Conservation (phyloP, 2,888 invertebrate species). For the Caenorhabditis uteleia region DNA sequence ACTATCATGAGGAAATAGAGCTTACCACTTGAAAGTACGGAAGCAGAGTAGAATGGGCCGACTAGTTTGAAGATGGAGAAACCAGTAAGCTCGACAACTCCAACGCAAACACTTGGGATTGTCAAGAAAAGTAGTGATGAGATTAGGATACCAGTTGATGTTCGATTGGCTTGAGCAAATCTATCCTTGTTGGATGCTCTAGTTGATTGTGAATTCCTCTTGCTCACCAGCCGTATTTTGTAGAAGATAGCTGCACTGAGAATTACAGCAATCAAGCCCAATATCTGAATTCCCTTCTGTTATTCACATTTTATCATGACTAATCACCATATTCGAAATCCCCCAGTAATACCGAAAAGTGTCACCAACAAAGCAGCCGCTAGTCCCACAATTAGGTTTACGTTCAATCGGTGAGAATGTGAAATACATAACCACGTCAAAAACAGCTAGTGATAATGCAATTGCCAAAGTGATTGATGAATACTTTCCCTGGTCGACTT, state of each 20-base stretch:
- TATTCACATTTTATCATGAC: neutral
- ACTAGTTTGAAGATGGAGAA: conserved; percentile 25
- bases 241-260: neutral
- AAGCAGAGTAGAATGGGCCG: conserved; percentile 30
- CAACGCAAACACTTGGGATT: conserved; percentile 24
- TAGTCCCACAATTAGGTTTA: conserved; percentile 20
- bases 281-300: neutral
- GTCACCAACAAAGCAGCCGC: conserved; percentile 31
- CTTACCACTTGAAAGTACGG: conserved; percentile 26
- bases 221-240: neutral
- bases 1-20: neutral
- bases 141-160: conserved; percentile 18
- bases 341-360: conserved; percentile 29
- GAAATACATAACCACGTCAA: conserved; percentile 18
- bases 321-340: conserved; percentile 28
- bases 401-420: conserved; percentile 7
- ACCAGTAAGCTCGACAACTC: conserved; percentile 25
- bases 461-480: conserved; percentile 1
- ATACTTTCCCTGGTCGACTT: conserved; percentile 17
- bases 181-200: neutral
- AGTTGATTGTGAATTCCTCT: neutral
- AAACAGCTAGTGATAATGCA: conserved; percentile 1
- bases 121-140: conserved; percentile 20
- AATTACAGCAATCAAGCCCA: neutral
- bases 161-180: conserved; percentile 22